phyloP scores from a whole-genome alignment of 2,888 invertebrate genomes.

The Tridacna gigas region DNA sequence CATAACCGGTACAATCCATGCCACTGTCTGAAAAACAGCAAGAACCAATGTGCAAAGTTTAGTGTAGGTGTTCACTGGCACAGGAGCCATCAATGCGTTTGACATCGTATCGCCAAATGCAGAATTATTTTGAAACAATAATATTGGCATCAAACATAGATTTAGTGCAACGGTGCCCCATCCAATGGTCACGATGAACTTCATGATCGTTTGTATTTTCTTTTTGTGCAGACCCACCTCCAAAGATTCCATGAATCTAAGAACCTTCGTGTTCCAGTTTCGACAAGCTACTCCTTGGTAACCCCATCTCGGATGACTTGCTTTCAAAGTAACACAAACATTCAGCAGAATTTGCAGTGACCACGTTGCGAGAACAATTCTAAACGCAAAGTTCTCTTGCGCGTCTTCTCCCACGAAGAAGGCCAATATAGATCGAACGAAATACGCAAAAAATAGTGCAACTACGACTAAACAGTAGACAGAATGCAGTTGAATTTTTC shows the following conservation, averaged over 20 bases:
- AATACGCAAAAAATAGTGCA: background rate
- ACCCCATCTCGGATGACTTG: constrained; percentile 18
- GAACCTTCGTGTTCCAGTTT: constrained; percentile 7
- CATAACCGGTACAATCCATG: constrained; percentile 19
- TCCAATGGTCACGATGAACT: background rate
- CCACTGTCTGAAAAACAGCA: constrained; percentile 3
- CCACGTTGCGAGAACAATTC: constrained; percentile 3
- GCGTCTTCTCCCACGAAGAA: constrained; percentile 7
- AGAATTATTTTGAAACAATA: constrained; percentile 10
- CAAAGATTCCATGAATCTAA: constrained; percentile 5
- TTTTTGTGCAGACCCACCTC: background rate
- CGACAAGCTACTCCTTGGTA: background rate
- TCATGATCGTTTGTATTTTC: background rate
- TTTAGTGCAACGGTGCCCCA: background rate
- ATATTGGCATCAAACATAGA: background rate
- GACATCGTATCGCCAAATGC: background rate
- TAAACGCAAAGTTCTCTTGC: background rate
- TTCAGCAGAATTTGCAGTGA: constrained; percentile 7
- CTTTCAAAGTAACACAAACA: constrained; percentile 4
- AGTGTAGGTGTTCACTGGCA: constrained; percentile 16
- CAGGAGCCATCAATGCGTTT: constrained; percentile 1
- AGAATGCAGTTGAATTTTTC: background rate
- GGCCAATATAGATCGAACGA: background rate
- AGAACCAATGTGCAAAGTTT: constrained; percentile 4
- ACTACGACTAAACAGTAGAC: background rate